These are phyloP conservation scores for Schlechtendalia chinensis DNA, from an alignment of 1,140 invertebrate species.

Conservation along the genomic window DNA sequence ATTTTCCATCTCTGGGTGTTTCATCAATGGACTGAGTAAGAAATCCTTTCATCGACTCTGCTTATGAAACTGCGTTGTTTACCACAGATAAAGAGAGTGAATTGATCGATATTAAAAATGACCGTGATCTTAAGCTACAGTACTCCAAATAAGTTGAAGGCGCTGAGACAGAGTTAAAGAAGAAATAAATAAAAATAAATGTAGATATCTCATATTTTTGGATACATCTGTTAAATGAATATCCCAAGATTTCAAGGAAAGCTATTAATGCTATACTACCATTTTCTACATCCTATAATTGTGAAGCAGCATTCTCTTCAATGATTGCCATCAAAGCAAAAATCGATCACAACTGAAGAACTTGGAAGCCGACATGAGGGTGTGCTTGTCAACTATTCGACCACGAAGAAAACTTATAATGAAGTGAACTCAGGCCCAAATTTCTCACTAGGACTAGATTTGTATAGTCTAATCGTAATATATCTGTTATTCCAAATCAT, in stretches of 20 bases:
- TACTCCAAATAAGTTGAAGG: conserved; percentile 6
- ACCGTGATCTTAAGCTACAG: conserved; percentile 15
- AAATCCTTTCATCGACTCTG: not conserved
- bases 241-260: conserved; percentile 20
- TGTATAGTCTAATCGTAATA: conserved; percentile 23
- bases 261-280: not conserved
- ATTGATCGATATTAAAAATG: not conserved
- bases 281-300: conserved; percentile 5
- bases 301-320: conserved; percentile 19
- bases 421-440: not conserved
- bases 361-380: conserved; percentile 6
- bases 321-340: conserved; percentile 19
- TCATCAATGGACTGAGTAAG: not conserved
- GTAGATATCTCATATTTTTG: conserved; percentile 20
- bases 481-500: not conserved
- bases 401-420: not conserved
- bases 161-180: not conserved
- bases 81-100: not conserved
- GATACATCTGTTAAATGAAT: conserved; percentile 5
- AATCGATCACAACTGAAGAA: conserved; percentile 22
- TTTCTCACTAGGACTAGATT: not conserved
- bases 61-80: not conserved
- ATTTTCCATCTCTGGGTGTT: not conserved
- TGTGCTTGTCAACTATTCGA: conserved; percentile 11
- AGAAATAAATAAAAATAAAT: conserved; percentile 24